Evolutionary conservation across 2,888 invertebrate species (phyloP), one percentile per base, ranked within the genome.

Genomic region (Phorcus lineatus): DNA sequence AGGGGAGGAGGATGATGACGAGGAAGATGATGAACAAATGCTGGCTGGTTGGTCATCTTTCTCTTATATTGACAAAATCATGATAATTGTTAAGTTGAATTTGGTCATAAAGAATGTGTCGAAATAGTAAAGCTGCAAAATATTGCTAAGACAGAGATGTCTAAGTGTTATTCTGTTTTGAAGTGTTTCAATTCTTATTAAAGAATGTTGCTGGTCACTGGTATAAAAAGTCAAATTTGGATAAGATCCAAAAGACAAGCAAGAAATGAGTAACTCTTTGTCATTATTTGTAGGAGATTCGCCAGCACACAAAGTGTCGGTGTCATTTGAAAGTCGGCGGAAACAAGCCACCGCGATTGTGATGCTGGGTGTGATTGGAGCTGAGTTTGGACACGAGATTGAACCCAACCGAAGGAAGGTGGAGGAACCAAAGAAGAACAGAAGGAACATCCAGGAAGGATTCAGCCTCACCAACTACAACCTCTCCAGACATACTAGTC

Each of bases 311-410:
- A 89, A 88, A 81, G 79, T 86, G 31, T 90, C 89, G n/a, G 85
- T 87, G 28, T 89, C 90, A 31, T 91, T 91, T 88, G 92, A 92
- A 82, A 91, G 89, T 80, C 87, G 92, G 1, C 95, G 98, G 7
- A 98, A 98, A 90, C 99, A 99, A 93, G 98, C 99, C 0, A 99
- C 99, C 0, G 97, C 99, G 0, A 98, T 99, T 0, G 98, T 99
- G 4, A 94, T 99, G 78, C 93, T 99, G 57, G 99, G 99, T 0
- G 99, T 99, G 0, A 97, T 99, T 78, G 99, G 99, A 0, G 98
- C 99, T 0, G 99, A 99, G 94, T 99, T 99, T 91, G 99, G 99
- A 0, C 98, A 98, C 92, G 99, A 99, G 91, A 97, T 99, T 22
- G 94, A 93, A 82, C 91, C 96, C 95, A 86, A 88, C 70, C 90